A percentile compares a stretch with the other conserved stretches of the same genome.
Evolutionary conservation across 2,113 vertebrate species (phyloP).

Genomic region (Eidolon helvum): DNA sequence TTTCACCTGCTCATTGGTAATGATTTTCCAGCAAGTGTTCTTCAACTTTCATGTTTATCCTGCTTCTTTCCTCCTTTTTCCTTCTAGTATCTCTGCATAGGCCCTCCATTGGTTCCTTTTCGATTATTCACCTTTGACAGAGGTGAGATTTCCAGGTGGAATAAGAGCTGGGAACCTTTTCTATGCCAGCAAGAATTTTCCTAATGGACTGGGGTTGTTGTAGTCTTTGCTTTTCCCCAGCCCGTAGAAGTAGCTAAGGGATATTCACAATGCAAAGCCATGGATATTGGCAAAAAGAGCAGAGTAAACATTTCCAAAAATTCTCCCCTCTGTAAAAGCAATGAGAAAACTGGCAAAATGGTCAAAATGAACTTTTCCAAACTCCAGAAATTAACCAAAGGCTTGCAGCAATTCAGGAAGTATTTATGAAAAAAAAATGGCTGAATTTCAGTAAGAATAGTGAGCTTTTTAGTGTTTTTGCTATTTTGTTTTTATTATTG

Average conservation of each 20-base stretch:
- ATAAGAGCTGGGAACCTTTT: background rate
- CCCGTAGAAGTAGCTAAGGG: background rate
- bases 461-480: background rate
- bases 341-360: background rate
- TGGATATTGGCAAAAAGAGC: background rate
- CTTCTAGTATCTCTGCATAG: background rate
- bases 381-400: background rate
- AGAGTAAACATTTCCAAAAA: background rate
- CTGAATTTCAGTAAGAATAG: background rate
- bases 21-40: background rate
- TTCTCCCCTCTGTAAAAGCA: background rate
- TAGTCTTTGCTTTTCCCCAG: background rate
- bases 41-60: background rate
- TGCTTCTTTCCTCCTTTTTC: background rate
- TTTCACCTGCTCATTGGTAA: background rate
- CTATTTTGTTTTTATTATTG: background rate
- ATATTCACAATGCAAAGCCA: background rate
- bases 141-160: background rate
- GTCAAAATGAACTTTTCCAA: background rate
- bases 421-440: background rate
- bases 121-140: background rate
- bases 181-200: background rate
- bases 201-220: background rate
- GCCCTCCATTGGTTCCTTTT: background rate
- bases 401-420: background rate